Base-by-base conservation (phyloP, 2,888 invertebrate genomes). In the Polietes domitor region DNA sequence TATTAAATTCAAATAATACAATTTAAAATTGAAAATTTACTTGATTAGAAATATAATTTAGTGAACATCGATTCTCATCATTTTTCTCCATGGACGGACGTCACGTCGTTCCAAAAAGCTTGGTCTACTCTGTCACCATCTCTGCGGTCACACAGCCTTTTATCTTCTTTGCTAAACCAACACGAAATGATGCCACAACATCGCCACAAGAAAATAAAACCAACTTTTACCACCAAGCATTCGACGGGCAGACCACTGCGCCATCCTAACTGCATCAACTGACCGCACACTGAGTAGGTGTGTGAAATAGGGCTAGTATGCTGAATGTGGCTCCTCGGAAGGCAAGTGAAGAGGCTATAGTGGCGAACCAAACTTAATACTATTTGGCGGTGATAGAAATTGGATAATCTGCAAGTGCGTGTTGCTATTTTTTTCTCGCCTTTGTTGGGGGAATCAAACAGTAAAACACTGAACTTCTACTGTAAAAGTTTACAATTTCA, bases 201-300 rank as follows among this genome's bases (percentile, higher is more conserved):
- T 17, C 76, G 55, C 72, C 50, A 78, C 72, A 82, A 77, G 17
- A 43, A 68, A 68, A 68, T 21, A 68, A 68, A 68, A 37, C 32
- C 47, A 73, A 71, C 73, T 61, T 63, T 61, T 28, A 61, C 61
- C 61, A 61, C 61, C 61, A 28, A 26, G 26, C 58, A 50, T 2
- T 50, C 26, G 47, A 58, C 58, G 15, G 1, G 10, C 65, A 9
- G 26, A 78, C 50, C 70, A 70, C 19, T 15, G 15, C 41, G 75
- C 41, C 37, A 55, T 68, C 47, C 78, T 81, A 73, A 73, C 73
- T 72, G 81, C 72, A 81, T 75, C 68, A 63, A 75, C 78, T 81
- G 84, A 80, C 86, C 82, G 82, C 86, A 77, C 85, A 86, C 85
- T 80, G 85, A 80, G 86, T 86, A 85, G 85, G 86, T 85, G 85